Base-by-base conservation (phyloP, 2,888 invertebrate species). In the Seira sanloemensis region DNA sequence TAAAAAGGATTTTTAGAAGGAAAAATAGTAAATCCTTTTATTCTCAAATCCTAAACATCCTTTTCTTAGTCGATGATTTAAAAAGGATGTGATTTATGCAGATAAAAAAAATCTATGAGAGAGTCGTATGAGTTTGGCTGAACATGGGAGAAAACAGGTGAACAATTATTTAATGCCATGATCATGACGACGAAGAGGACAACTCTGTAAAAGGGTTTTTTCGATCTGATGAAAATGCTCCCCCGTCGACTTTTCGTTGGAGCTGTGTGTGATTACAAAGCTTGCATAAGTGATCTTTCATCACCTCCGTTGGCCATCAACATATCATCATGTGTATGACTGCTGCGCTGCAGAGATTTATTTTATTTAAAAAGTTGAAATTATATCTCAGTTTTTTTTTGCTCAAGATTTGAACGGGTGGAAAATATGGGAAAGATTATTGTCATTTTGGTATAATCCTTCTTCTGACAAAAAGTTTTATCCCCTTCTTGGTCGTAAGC, bases 11-110 rank as follows among this genome's bases (percentile, higher is more conserved):
- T 58, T n/a, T n/a, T n/a, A n/a, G n/a, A n/a, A n/a, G n/a, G n/a
- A 58, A 58, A 58, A 37, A 58, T 58, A 16, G n/a, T n/a, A n/a
- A n/a, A n/a, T 58, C 58, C 58, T 58, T n/a, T 58, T 58, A 9
- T 58, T 58, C n/a, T 37, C 37, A n/a, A n/a, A 37, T 37, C 37
- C 37, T 12, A n/a, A n/a, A n/a, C n/a, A n/a, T n/a, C n/a, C n/a
- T n/a, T n/a, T n/a, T n/a, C n/a, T n/a, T n/a, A n/a, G n/a, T n/a
- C n/a, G n/a, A n/a, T n/a, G n/a, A n/a, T n/a, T n/a, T n/a, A n/a
- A n/a, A n/a, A n/a, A n/a, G n/a, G n/a, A 78, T 66, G 74, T 74
- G 80, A 80, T 80, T 80, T 80, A 80, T 74, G 78, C 25, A 12
- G 16, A 18, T n/a, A 37, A 37, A 37, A 37, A 58, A 12, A 12